Conservation (phyloP, 2,888 invertebrate genomes). For the Drosophila fulvimacula region DNA sequence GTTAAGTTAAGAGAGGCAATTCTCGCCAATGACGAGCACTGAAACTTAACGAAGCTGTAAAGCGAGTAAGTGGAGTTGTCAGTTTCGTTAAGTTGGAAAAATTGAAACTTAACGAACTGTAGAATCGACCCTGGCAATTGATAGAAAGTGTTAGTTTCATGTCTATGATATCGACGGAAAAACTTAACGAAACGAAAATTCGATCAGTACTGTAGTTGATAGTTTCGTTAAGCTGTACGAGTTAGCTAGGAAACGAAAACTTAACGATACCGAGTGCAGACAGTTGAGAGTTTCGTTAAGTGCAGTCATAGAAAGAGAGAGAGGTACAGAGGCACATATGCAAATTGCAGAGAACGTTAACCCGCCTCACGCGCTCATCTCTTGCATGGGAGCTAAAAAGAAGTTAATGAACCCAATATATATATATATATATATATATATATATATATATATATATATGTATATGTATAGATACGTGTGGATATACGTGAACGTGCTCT, state of each 20-base stretch:
- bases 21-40: too few relatives aligned
- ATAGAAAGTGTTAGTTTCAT: too few relatives aligned
- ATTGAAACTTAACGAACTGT: background rate
- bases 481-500: background rate
- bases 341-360: background rate
- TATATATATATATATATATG: background rate
- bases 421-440: background rate
- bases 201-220: background rate
- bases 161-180: too few relatives aligned
- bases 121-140: too few relatives aligned
- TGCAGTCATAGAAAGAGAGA: background rate
- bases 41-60: too few relatives aligned
- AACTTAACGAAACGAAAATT: background rate
- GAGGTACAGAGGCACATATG: background rate
- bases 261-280: conserved; percentile 2
- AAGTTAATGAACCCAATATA: conserved; percentile 43
- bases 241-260: background rate
- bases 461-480: background rate
- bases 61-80: background rate
- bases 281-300: background rate
- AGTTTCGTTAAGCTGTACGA: background rate
- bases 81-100: background rate
- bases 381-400: conserved; percentile 1
- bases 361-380: conserved; percentile 14
- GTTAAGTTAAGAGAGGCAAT: too few relatives aligned